phyloP scores from a whole-genome alignment of 1,140 invertebrate species.

The Holcopasites calliopsidis region DNA sequence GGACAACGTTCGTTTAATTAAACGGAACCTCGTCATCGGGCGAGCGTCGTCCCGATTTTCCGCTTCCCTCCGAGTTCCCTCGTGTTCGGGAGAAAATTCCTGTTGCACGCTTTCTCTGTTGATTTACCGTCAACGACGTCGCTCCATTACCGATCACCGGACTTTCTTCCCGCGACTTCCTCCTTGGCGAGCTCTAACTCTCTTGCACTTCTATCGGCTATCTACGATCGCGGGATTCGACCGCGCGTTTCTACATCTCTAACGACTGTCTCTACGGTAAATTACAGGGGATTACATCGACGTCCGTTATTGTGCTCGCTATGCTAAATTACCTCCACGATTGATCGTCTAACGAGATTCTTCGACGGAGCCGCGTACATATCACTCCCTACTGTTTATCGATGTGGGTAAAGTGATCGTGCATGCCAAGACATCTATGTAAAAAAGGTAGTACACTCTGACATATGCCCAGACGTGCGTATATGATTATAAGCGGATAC shows the following conservation, averaged over 20 bases:
- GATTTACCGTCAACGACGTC: constrained; percentile 32
- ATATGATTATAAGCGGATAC: constrained; percentile 44
- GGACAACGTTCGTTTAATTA: not conserved
- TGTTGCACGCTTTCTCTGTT: constrained; percentile 25
- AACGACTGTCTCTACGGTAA: not conserved
- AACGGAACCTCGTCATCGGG: not conserved
- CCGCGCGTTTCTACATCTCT: constrained; percentile 21
- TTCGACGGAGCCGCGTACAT: not conserved
- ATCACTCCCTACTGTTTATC: constrained; percentile 24
- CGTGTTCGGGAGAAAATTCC: constrained; percentile 30
- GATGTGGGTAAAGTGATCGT: constrained; percentile 68
- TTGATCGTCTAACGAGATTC: no score
- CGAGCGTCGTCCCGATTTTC: constrained; percentile 8
- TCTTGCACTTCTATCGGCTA: not conserved
- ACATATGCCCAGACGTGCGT: constrained; percentile 46
- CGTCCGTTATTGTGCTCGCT: not conserved
- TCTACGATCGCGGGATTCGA: not conserved
- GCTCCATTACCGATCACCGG: not conserved
- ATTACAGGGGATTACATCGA: not conserved
- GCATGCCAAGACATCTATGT: constrained; percentile 78
- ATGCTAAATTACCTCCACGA: no score
- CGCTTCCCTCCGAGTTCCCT: not conserved
- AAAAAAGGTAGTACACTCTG: constrained; percentile 56
- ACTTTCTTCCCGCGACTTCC: constrained; percentile 23
- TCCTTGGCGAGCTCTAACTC: no score